Base-by-base conservation (phyloP, 1,140 invertebrate genomes). In the Riptortus pedestris region DNA sequence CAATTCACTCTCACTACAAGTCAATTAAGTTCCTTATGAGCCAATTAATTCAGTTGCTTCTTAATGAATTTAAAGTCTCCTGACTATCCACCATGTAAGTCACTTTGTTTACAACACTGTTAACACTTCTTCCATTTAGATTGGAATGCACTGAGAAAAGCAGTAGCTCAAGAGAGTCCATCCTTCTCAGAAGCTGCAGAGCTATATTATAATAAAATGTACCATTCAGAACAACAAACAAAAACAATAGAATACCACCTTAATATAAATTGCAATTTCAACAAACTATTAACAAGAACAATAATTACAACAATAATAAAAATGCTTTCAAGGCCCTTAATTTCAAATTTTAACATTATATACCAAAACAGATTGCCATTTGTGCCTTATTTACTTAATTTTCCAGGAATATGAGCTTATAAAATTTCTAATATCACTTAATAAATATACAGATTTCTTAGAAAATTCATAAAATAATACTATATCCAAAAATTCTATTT, bases 131-230 rank as follows among this genome's bases (percentile, higher is more conserved):
- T 51, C 22, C n/a, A 22, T 51, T 18, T 18, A 11, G n/a, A 24
- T 22, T 51, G 48, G 48, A 24, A 20, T 20, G 48, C 18, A 51
- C 48, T 22, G 48, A n/a, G n/a, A 51, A 51, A 51, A 22, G 48
- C 48, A 20, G 48, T 51, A n/a, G 2, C 48, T 51, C 48, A 11
- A 51, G 22, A 51, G 22, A 51, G n/a, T 51, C 18, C 48, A 51
- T 20, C 22, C 2, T 51, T 51, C 22, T 51, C 48, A 51, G 22
- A 20, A 24, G 24, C 24, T 20, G 31, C 31, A 7, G 5, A 20
- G n/a, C 16, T 51, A 51, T 20, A 51, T 51, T 51, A 51, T n/a
- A 51, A 51, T 22, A 51, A 51, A 51, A 20, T 51, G 48, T 24
- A 51, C 22, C 16, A 51, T 20, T 51, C 31, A 7, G 48, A 51